Base-by-base conservation (phyloP, 2,113 vertebrate genomes). In the Otis tarda region DNA sequence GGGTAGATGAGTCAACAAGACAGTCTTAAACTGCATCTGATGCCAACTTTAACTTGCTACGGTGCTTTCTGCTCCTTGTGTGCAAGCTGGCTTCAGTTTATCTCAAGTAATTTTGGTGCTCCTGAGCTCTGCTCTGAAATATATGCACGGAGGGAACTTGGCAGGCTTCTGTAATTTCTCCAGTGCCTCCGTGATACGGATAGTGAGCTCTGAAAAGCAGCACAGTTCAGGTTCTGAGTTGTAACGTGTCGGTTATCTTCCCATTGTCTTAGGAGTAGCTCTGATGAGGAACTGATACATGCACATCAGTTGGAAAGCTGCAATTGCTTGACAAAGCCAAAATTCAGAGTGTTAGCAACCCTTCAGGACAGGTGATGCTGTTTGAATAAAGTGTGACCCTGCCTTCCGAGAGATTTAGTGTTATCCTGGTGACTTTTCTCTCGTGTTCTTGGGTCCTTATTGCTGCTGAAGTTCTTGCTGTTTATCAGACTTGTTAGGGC, bases 201-300 rank as follows among this genome's bases (percentile, higher is more conserved):
- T 14, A 33, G 57, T 19, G 43, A 77, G 56, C 12, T 57, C 33
- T 39, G 56, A 12, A 91, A 89, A 81, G 49, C 41, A 64, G n/a
- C 53, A 47, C 24, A 33, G 4, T 52, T 57, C 28, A 22, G 33
- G 14, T 16, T 81, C 47, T 35, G 56, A 63, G 10, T 8, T 88
- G 31, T 33, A 53, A 49, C 0, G 1, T 1, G 4, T 77, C 30
- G 0, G 10, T 33, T 57, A 0, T 60, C 21, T 60, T 69, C 25
- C 20, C 2, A 0, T 16, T 86, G 30, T 18, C 12, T 2, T 64
- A 21, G 17, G 49, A 73, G 13, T 56, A 22, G 35, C 73, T 83
- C 41, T 89, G 16, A 5, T 73, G 12, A 14, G 69, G 23, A 89
- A 21, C 50, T 27, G 33, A 25, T 41, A 19, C 16, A 31, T 56